These are phyloP conservation scores for Stenodera caucasica DNA, from an alignment of 2,888 invertebrate genomes.

Conservation along the genomic window DNA sequence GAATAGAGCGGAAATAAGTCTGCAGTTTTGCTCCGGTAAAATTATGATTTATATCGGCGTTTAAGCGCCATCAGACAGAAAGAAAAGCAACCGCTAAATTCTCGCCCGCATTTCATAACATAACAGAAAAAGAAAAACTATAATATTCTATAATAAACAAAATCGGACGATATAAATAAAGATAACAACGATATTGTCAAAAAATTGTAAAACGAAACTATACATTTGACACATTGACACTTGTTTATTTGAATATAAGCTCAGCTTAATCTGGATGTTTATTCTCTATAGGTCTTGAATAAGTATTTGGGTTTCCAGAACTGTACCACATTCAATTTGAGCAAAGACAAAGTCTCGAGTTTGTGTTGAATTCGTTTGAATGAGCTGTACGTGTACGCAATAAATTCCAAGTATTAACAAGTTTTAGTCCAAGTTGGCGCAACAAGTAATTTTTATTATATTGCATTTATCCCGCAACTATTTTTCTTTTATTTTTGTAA, in stretches of 20 bases:
- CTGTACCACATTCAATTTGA: constrained; percentile 16
- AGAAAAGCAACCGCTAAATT: constrained; percentile 4
- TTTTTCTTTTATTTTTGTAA: too few species aligned
- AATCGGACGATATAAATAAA: neutral
- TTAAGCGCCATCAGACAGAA: constrained; percentile 15
- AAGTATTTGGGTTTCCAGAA: neutral
- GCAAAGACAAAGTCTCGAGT: constrained; percentile 14
- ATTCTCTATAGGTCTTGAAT: too few species aligned
- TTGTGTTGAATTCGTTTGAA: constrained; percentile 23
- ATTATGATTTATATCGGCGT: constrained; percentile 32
- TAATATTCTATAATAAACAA: neutral
- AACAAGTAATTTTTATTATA: constrained; percentile 33
- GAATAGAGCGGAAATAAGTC: constrained; percentile 36
- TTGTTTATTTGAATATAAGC: too few species aligned
- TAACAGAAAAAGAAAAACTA: neutral
- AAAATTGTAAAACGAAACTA: too few species aligned
- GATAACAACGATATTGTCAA: neutral
- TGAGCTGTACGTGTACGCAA: constrained; percentile 27
- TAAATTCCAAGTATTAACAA: constrained; percentile 30
- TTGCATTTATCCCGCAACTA: constrained; percentile 25
- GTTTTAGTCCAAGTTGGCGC: constrained; percentile 28
- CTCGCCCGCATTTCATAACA: neutral
- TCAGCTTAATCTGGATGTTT: too few species aligned
- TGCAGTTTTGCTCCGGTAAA: constrained; percentile 31
- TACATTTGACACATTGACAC: too few species aligned